Base-by-base conservation (phyloP, 2,888 invertebrate species). In the Stenoptilia bipunctidactyla region DNA sequence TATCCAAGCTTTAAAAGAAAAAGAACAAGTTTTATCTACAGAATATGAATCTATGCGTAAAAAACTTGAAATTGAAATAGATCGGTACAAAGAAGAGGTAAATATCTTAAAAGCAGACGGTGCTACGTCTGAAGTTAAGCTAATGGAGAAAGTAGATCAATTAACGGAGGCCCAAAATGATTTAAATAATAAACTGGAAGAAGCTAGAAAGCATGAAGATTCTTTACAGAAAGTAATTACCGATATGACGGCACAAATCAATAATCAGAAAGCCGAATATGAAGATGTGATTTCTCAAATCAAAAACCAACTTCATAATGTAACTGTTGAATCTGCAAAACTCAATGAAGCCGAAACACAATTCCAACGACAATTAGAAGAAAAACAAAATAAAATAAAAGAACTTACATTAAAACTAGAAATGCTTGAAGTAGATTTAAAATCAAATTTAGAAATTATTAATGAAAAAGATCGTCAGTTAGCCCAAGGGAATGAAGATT, bases 91-190 rank as follows among this genome's bases (percentile, higher is more conserved):
- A 50, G 72, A 75, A 50, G 74, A 79, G 51, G 66, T 86, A 44
- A 59, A 67, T 2, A 49, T 76, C 37, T 56, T 85, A 10, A 82
- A 80, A 62, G 74, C 73, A 33, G 75, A 80, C 35, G 74, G 79
- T 13, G 74, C 71, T 27, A 68, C 79, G 35, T 79, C 80, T 2
- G 74, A 77, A 63, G 66, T 73, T 1, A 79, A 83, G 50, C 55
- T 85, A 40, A 80, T 85, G 65, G 75, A 83, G 57, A 75, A 85
- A 47, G 74, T 85, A 36, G 83, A 85, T 41, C 77, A 80, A 55
- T 51, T 85, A 34, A 73, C 77, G 39, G 75, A 73, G 52, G 83
- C 83, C 10, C 77, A 82, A 49, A 79, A 83, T 47, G 82, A 85
- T 46, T 61, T 86, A 27, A 75, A 74, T 51, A 74, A 80, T 45